Conservation (phyloP, 2,113 vertebrate species). For the Sula dactylatra region DNA sequence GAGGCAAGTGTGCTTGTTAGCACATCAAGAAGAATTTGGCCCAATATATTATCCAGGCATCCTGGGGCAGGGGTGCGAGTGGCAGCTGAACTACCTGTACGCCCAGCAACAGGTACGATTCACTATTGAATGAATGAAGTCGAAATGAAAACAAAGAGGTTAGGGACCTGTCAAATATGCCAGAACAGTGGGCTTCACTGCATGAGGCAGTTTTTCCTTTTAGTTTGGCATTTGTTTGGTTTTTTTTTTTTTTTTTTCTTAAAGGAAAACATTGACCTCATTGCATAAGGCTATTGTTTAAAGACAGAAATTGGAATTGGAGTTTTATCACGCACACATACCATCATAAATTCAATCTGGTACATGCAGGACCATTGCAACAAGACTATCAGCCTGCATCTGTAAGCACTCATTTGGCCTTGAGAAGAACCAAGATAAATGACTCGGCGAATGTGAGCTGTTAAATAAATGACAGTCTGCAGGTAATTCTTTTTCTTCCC, state of each 20-base stretch:
- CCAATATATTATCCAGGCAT: background rate
- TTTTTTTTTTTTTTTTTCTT: background rate
- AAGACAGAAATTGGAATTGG: background rate
- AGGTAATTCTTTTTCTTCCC: background rate
- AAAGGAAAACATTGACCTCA: background rate
- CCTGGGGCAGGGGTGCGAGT: background rate
- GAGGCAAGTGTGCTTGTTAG: background rate
- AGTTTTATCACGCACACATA: background rate
- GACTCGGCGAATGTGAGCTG: background rate
- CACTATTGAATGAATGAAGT: fast-evolving
- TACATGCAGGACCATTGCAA: background rate
- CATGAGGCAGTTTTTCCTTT: background rate
- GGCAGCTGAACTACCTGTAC: background rate
- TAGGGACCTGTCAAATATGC: background rate
- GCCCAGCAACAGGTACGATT: background rate
- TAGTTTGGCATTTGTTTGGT: background rate
- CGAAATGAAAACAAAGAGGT: background rate
- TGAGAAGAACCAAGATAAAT: background rate
- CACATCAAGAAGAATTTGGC: background rate
- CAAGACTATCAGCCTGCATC: background rate
- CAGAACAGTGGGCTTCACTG: background rate
- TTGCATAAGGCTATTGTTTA: background rate
- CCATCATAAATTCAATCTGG: background rate
- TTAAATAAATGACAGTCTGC: background rate
- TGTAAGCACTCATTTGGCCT: background rate